Percentiles rank a stretch among this genome's conserved stretches.
Conservation (phyloP, 1,140 invertebrate species). For the Aphaenogaster rudis region DNA sequence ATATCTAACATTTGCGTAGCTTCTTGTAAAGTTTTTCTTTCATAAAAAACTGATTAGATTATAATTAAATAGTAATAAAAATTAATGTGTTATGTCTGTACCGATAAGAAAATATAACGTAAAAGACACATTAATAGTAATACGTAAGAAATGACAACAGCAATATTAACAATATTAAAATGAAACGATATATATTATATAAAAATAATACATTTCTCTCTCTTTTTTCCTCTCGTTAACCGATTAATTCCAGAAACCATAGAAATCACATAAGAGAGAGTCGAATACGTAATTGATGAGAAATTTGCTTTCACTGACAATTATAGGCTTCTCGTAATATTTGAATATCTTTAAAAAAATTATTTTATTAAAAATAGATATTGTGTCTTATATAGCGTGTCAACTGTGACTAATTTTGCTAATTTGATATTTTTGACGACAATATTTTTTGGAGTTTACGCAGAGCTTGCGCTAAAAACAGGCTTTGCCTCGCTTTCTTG, state of each 20-base stretch:
- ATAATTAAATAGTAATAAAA: conserved; percentile 1
- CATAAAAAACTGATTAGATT: not conserved
- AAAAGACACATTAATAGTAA: not conserved
- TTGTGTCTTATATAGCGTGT: not conserved
- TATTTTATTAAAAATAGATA: not conserved
- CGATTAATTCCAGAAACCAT: not conserved
- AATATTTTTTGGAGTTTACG: conserved; percentile 13
- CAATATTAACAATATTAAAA: not conserved
- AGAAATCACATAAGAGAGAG: not conserved
- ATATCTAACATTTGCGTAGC: not conserved
- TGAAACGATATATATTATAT: not conserved
- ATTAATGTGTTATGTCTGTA: not conserved
- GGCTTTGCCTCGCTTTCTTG: conserved; percentile 58
- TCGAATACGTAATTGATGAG: not conserved
- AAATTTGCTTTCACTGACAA: not conserved
- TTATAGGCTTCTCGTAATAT: not conserved
- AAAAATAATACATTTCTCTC: not conserved
- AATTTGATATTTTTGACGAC: not conserved
- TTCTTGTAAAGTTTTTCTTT: not conserved
- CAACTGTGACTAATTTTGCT: not conserved
- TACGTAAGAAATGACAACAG: not conserved
- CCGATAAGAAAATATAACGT: not conserved
- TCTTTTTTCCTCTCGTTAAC: not conserved
- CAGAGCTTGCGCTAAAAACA: conserved; percentile 45
- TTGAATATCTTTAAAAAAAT: not conserved